Conservation (phyloP, 2,113 vertebrate species). For the Cricetomys ansorgei region DNA sequence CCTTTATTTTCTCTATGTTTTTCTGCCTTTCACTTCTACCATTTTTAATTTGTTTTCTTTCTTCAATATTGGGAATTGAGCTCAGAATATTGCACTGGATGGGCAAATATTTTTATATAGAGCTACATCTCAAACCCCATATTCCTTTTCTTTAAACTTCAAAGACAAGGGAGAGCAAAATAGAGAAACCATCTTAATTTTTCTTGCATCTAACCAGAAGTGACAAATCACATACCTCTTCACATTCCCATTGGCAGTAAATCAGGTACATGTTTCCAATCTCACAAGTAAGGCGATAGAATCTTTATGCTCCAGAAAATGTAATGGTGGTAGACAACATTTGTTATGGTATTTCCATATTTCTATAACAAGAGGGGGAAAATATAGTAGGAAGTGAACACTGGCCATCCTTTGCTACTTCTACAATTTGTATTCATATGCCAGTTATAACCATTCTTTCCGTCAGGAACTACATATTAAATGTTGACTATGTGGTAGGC, state of each 20-base stretch:
- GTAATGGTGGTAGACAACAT: not conserved
- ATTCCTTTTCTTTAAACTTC: not conserved
- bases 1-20: not conserved
- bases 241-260: not conserved
- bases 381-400: not conserved
- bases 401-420: not conserved
- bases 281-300: not conserved
- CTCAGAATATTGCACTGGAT: not conserved
- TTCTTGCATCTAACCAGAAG: not conserved
- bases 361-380: not conserved
- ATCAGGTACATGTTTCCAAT: not conserved
- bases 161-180: not conserved
- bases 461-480: slow-evolving; percentile 7
- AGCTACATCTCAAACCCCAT: not conserved
- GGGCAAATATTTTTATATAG: not conserved
- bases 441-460: not conserved
- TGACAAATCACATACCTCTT: not conserved
- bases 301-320: not conserved
- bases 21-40: not conserved
- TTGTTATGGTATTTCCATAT: not conserved
- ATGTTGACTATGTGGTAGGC: not conserved
- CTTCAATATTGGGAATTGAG: not conserved
- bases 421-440: not conserved
- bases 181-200: not conserved
- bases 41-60: not conserved